phyloP scores from a whole-genome alignment of 30 jellyfish, hydroid and myxozoan genomes.

The Chironex yamaguchii region DNA sequence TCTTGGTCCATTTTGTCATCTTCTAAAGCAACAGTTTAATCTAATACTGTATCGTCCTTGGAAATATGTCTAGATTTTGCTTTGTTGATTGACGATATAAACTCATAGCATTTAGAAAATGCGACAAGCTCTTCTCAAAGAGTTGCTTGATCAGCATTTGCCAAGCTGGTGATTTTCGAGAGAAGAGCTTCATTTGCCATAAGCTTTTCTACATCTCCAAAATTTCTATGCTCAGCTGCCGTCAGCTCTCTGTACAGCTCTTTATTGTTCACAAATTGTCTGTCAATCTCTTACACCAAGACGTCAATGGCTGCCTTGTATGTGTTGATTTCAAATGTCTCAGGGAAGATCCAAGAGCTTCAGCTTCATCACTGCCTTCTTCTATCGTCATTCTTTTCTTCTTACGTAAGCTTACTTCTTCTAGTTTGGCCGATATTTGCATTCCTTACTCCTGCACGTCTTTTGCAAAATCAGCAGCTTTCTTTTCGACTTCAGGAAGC shows the following conservation, averaged over 20 bases:
- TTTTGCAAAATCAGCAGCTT: constrained; percentile 27
- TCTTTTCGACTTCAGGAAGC: constrained; percentile 1
- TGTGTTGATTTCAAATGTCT: constrained; percentile 12
- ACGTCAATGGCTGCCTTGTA: constrained; percentile 43
- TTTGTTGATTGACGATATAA: too few relatives aligned
- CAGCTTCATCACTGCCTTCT: constrained; percentile 21
- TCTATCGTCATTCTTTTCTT: constrained; percentile 16
- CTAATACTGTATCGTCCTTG: too few relatives aligned
- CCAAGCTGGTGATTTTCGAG: background rate
- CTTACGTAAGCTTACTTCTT: background rate
- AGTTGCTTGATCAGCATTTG: background rate
- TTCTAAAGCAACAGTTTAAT: too few relatives aligned
- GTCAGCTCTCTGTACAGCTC: constrained; percentile 20
- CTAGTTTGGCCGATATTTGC: background rate
- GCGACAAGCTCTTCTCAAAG: constrained; percentile 5
- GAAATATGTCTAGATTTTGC: too few relatives aligned
- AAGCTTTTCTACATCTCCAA: background rate
- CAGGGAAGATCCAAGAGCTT: constrained; percentile 25
- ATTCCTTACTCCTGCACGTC: constrained; percentile 21
- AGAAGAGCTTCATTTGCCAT: background rate
- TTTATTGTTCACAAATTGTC: constrained; percentile 24
- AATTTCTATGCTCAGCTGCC: constrained; percentile 4
- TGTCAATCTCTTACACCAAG: constrained; percentile 29
- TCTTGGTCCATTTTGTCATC: too few relatives aligned
- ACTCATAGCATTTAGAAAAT: too few relatives aligned